A percentile compares a stretch with the other conserved stretches of the same genome.
These are phyloP conservation scores for Paramormyrops hopkinsi DNA, from an alignment of 2,797 vertebrate genomes.

Conservation along the genomic window DNA sequence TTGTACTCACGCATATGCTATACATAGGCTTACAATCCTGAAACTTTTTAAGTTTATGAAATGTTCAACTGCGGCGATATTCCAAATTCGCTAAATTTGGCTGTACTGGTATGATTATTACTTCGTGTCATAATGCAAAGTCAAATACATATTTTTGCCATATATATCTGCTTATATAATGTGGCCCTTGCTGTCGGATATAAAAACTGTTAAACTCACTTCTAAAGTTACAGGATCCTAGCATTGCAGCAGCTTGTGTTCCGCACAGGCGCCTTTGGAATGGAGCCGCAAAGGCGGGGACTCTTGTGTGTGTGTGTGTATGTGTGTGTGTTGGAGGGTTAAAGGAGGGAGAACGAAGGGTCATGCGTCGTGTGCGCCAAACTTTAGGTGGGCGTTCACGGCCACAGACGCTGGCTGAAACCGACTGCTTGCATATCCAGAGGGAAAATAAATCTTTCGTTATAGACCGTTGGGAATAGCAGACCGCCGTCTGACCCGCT, in stretches of 20 bases:
- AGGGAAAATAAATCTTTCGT: constrained; percentile 72
- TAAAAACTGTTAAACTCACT: not conserved
- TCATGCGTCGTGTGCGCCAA: constrained; percentile 58
- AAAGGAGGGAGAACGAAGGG: constrained; percentile 54
- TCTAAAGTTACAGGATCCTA: not conserved
- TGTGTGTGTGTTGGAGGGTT: not conserved
- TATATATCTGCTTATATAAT: not conserved
- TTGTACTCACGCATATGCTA: not conserved
- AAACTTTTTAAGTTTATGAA: not conserved
- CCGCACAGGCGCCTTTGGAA: not conserved
- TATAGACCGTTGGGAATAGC: constrained; percentile 70
- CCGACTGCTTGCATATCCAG: constrained; percentile 65
- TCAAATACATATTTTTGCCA: not conserved
- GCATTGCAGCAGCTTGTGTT: not conserved
- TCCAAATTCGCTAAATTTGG: not conserved
- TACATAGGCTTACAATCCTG: not conserved
- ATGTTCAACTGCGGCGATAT: not conserved
- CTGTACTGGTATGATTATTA: not conserved
- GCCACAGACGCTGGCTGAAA: constrained; percentile 65
- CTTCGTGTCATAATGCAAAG: not conserved
- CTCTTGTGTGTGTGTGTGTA: not conserved
- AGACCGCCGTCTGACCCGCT: constrained; percentile 69
- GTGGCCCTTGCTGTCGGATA: not conserved
- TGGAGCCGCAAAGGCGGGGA: constrained; percentile 28
- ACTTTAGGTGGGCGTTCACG: constrained; percentile 67